Conservation (phyloP, 2,888 invertebrate genomes). For the Leucophora obtusa region DNA sequence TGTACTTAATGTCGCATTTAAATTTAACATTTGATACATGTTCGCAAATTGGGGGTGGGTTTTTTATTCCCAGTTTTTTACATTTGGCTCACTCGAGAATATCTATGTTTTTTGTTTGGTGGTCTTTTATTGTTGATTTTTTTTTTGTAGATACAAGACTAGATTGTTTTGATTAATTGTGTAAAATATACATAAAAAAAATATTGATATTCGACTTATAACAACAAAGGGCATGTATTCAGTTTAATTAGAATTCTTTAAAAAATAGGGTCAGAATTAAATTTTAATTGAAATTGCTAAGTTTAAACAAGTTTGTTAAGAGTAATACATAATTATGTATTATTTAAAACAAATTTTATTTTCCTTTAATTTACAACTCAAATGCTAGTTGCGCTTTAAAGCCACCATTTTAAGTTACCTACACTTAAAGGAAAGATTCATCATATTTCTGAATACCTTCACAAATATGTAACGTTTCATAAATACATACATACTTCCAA, state of each 20-base stretch:
- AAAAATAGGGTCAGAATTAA: background rate
- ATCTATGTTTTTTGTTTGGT: constrained; percentile 18
- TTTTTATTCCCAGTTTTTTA: constrained; percentile 30
- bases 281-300: background rate
- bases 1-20: constrained; percentile 59
- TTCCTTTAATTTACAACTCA: too few relatives aligned
- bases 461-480: too few relatives aligned
- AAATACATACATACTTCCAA: too few relatives aligned
- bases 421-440: too few relatives aligned
- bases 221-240: background rate
- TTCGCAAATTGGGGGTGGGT: constrained; percentile 43
- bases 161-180: constrained; percentile 33
- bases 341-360: too few relatives aligned
- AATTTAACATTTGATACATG: constrained; percentile 51
- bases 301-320: background rate
- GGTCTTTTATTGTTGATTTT: constrained; percentile 39
- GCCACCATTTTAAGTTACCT: too few relatives aligned
- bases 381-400: too few relatives aligned
- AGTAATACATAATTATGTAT: too few relatives aligned
- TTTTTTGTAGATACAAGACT: background rate
- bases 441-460: too few relatives aligned
- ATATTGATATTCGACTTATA: constrained; percentile 5
- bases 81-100: constrained; percentile 42
- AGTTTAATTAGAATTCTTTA: constrained; percentile 7
- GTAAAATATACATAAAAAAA: constrained; percentile 8